Conservation (phyloP, 1,140 invertebrate genomes). For the Charaxes varanes region DNA sequence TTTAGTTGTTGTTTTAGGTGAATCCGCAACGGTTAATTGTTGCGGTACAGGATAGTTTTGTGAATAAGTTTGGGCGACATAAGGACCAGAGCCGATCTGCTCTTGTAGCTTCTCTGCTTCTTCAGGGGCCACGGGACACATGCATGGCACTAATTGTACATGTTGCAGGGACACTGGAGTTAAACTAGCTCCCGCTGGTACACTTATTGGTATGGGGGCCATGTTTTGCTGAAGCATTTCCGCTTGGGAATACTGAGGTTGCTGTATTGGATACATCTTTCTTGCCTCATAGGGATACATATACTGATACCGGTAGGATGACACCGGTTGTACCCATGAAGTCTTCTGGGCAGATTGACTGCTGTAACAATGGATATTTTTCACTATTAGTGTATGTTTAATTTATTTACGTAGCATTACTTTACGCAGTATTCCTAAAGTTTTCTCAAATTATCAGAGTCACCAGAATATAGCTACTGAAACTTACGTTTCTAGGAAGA, state of each 20-base stretch:
- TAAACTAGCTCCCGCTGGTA: conserved; percentile 67
- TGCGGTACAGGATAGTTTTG: conserved; percentile 45
- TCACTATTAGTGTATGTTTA: no score
- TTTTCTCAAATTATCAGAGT: no score
- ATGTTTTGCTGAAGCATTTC: conserved; percentile 49
- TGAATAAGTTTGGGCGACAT: conserved; percentile 55
- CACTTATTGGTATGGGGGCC: conserved; percentile 68
- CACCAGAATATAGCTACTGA: no score
- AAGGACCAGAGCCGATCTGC: conserved; percentile 58
- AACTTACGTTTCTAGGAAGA: no score
- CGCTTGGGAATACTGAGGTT: conserved; percentile 41
- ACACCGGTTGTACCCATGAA: conserved; percentile 48
- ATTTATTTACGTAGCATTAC: no score
- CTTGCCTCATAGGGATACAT: conserved; percentile 60
- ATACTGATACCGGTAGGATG: conserved; percentile 63
- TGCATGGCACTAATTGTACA: conserved; percentile 74
- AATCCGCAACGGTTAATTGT: conserved; percentile 32
- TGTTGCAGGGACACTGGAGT: conserved; percentile 69
- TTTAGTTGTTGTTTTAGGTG: conserved; percentile 29
- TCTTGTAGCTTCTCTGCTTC: conserved; percentile 69
- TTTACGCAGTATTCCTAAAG: no score
- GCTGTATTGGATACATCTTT: conserved; percentile 54
- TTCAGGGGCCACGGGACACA: conserved; percentile 73
- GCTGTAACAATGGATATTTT: conserved; percentile 36
- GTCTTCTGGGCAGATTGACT: conserved; percentile 41